These are phyloP conservation scores for Thunnus maccoyii DNA, from an alignment of 2,113 vertebrate species.

Conservation along the genomic window DNA sequence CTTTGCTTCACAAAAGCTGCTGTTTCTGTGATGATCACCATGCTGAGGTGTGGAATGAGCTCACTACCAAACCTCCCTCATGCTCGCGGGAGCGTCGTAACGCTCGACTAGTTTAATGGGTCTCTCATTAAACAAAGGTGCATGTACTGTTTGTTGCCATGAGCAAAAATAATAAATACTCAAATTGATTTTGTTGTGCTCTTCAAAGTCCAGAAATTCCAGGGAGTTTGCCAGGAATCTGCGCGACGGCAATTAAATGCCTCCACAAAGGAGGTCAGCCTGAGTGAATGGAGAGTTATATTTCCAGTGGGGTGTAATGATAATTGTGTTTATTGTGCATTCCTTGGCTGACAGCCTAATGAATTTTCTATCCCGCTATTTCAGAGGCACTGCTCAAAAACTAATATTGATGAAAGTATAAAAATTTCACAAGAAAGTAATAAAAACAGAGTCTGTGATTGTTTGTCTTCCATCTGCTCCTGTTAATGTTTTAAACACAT, in stretches of 20 bases:
- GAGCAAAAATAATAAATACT: conserved; percentile 43
- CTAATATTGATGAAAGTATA: conserved; percentile 50
- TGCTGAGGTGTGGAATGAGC: conserved; percentile 17
- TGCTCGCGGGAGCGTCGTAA: neutral
- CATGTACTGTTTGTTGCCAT: conserved; percentile 18
- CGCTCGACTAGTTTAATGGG: neutral
- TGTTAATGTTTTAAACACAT: conserved; percentile 46
- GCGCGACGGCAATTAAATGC: conserved; percentile 55
- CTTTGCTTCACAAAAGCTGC: neutral
- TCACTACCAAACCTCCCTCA: neutral
- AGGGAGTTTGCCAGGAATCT: conserved; percentile 50
- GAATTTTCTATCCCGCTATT: conserved; percentile 65
- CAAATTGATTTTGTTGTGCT: conserved; percentile 34
- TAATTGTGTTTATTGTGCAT: conserved; percentile 72
- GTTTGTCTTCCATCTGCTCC: conserved; percentile 37
- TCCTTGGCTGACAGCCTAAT: conserved; percentile 63
- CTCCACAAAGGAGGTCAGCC: conserved; percentile 46
- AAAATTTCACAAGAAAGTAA: conserved; percentile 12
- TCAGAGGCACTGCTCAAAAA: conserved; percentile 52
- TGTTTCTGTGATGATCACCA: conserved; percentile 15
- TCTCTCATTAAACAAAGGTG: conserved; percentile 16
- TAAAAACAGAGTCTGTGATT: conserved; percentile 10
- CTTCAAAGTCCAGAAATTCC: conserved; percentile 45
- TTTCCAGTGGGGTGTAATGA: conserved; percentile 51
- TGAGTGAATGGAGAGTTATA: conserved; percentile 31